These are phyloP conservation scores for Lepidostoma basale DNA, from an alignment of 1,140 invertebrate genomes.

Conservation along the genomic window DNA sequence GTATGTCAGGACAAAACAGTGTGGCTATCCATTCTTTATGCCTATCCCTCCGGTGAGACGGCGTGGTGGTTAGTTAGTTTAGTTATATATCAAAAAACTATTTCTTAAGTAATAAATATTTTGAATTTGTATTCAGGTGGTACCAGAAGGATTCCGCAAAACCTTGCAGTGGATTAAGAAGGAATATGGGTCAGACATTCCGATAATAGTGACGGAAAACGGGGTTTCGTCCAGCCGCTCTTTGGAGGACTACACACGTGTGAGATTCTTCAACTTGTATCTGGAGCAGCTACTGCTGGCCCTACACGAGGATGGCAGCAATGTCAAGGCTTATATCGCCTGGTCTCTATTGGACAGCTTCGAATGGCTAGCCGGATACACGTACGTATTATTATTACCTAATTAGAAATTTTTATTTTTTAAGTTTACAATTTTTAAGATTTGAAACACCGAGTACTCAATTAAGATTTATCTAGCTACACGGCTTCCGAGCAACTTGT, in stretches of 20 bases:
- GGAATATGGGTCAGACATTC: constrained; percentile 68
- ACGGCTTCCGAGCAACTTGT: too few species aligned
- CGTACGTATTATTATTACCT: too few species aligned
- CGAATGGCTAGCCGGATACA: constrained; percentile 64
- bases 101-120: too few species aligned
- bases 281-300: constrained; percentile 59
- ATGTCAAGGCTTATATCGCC: constrained; percentile 72
- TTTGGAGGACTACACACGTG: constrained; percentile 59
- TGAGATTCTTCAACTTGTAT: constrained; percentile 68
- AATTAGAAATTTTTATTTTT: too few species aligned
- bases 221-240: constrained; percentile 59
- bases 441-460: too few species aligned
- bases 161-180: constrained; percentile 72
- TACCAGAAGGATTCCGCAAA: constrained; percentile 62
- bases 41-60: too few species aligned
- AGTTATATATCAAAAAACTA: too few species aligned
- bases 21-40: too few species aligned
- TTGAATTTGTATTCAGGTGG: constrained; percentile 21
- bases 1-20: too few species aligned
- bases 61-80: too few species aligned
- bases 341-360: constrained; percentile 81
- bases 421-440: too few species aligned
- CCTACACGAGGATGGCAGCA: constrained; percentile 65
- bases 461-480: too few species aligned
- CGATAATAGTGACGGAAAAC: constrained; percentile 78